phyloP scores from a whole-genome alignment of 2,797 vertebrate species.

The Tiaroga cobitis region DNA sequence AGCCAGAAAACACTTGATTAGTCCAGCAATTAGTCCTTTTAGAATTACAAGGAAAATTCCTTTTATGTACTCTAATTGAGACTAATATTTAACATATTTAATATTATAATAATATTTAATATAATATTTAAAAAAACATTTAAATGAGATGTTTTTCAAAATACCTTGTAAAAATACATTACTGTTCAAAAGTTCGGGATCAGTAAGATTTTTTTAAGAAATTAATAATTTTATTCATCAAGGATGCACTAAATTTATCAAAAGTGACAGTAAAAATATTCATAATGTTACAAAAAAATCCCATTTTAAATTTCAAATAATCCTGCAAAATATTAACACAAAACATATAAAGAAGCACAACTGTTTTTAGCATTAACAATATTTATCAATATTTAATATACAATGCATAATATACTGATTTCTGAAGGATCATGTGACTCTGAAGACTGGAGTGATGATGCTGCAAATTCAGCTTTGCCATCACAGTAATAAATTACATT shows the following conservation, averaged over 20 bases:
- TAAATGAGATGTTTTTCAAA: neutral
- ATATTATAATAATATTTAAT: no score
- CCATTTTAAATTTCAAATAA: neutral
- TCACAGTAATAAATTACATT: no score
- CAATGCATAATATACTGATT: no score
- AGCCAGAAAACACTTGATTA: slow-evolving; percentile 5
- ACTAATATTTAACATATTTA: neutral
- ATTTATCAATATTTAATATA: no score
- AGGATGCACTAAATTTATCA: neutral
- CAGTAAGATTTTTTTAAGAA: no score
- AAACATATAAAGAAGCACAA: neutral
- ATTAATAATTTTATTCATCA: no score
- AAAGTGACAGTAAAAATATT: neutral
- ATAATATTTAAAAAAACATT: neutral
- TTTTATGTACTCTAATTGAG: neutral
- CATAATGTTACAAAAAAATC: neutral
- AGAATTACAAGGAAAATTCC: neutral
- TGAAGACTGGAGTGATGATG: no score
- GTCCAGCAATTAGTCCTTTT: neutral
- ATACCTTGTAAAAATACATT: neutral
- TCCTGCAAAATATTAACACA: neutral
- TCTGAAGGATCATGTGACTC: no score
- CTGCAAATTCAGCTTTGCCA: no score
- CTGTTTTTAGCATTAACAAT: neutral
- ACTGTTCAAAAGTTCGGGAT: neutral